Percentiles rank a stretch among this genome's conserved stretches.
Conservation (phyloP, 2,113 vertebrate species). For the Varanus salvator region DNA sequence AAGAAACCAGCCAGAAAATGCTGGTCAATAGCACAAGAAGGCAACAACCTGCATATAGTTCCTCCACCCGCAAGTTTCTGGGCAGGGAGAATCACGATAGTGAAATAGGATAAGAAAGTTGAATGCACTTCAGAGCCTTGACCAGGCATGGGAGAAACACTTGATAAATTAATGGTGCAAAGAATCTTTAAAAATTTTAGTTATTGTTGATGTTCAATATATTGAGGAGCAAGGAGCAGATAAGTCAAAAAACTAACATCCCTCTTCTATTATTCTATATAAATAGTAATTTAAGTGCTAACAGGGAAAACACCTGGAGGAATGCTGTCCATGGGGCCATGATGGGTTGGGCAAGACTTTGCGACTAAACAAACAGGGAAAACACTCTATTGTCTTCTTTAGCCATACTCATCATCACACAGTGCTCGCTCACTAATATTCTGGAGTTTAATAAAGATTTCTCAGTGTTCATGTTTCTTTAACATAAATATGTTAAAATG, state of each 20-base stretch:
- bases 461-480: neutral
- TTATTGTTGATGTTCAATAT: neutral
- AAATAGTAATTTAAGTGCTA: constrained; percentile 10
- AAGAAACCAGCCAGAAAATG: no score
- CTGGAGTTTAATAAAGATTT: neutral
- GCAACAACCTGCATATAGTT: no score
- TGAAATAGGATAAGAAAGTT: no score
- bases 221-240: neutral
- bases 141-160: neutral
- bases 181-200: neutral
- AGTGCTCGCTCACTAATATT: neutral
- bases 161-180: neutral
- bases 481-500: neutral
- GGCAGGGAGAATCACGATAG: no score
- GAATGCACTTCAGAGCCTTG: neutral
- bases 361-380: no score
- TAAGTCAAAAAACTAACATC: neutral
- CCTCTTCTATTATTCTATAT: neutral
- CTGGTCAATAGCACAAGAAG: no score
- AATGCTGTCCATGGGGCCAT: no score
- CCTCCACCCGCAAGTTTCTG: no score
- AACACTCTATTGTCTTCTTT: neutral
- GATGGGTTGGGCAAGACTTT: no score
- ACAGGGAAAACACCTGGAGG: neutral
- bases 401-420: neutral